phyloP scores from a whole-genome alignment of 1,140 invertebrate species.

The Antheraea mylitta region DNA sequence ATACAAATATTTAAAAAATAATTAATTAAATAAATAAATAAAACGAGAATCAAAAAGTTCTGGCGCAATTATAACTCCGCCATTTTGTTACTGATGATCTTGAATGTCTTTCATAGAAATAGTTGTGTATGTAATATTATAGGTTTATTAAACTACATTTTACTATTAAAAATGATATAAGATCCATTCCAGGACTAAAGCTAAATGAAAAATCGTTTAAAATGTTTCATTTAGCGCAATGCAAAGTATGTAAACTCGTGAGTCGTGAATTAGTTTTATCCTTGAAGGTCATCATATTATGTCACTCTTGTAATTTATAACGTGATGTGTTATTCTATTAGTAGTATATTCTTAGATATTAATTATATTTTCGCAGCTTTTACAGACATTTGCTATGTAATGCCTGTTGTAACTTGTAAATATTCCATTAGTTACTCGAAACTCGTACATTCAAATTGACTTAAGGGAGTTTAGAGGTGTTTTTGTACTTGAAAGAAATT shows the following conservation, averaged over 20 bases:
- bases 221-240: neutral
- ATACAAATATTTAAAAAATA: too few species aligned
- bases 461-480: neutral
- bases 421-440: neutral
- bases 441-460: neutral
- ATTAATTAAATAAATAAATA: too few species aligned
- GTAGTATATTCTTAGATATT: too few species aligned
- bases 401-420: neutral
- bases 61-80: too few species aligned
- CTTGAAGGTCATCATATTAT: neutral
- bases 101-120: too few species aligned
- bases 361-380: neutral
- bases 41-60: too few species aligned
- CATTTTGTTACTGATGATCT: too few species aligned
- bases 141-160: too few species aligned
- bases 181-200: neutral
- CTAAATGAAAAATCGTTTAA: neutral
- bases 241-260: neutral
- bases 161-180: too few species aligned
- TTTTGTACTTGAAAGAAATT: constrained; percentile 1
- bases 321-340: too few species aligned
- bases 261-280: neutral
- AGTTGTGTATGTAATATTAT: too few species aligned
- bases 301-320: neutral
- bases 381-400: neutral